Base-by-base conservation (phyloP, 1,140 invertebrate genomes). In the Chionoecetes opilio region DNA sequence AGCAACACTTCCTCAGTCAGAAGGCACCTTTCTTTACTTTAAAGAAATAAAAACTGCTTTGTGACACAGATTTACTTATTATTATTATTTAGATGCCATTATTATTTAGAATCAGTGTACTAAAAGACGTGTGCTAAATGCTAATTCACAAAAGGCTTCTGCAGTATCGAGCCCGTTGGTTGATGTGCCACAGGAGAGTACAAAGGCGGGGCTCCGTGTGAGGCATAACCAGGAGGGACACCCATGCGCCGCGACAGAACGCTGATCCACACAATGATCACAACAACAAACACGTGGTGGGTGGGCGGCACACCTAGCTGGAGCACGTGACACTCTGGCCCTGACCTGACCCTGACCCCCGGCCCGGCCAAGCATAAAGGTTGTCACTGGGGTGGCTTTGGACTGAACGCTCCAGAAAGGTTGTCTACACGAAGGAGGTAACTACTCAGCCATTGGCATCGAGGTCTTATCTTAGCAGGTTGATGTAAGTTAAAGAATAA, bases 191-290 rank as follows among this genome's bases (percentile, higher is more conserved):
- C 87, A 41, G 26, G 37, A 85, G 26, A 35, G 37, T 85, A 95
- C 89, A 95, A 34, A 75, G 91, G 92, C 38, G 89, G 82, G 87
- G 32, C 94, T 92, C 87, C 90, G 75, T 46, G 82, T 91, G 94
- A 95, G 90, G 41, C 92, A 95, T 91, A 92, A 91, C 91, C 94
- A 94, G 35, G 86, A 95, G 91, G 35, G 86, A 95, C 94, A 95
- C 90, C 94, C 94, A 95, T 95, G 94, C 94, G 94, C 94, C 21
- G 90, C 86, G 41, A 95, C 89, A 95, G 84, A 95, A 92, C 94
- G 94, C 94, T 95, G 87, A 95, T 95, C 84, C 84, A 92, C 84
- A 91, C 89, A 95, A n/a, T 82, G 86, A 95, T 0, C 87, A 92
- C 94, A 92, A 95, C 94, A 95, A 92, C 41, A 92, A 95, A 88